These are phyloP conservation scores for Orchesellides sinensis DNA, from an alignment of 2,888 invertebrate species.

Conservation along the genomic window DNA sequence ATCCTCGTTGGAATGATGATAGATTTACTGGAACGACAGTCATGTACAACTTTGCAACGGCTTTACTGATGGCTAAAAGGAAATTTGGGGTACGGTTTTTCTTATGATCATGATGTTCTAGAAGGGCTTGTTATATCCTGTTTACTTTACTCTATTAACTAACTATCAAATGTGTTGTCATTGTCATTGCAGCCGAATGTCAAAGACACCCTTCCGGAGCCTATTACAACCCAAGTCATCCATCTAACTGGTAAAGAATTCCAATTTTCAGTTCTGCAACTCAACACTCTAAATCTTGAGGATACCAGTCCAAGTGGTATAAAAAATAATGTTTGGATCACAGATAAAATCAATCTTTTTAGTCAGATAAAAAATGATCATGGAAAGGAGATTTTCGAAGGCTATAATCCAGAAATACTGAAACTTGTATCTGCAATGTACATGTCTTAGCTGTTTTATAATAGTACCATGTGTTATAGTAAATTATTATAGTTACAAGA, in stretches of 20 bases:
- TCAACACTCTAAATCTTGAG: slow-evolving; percentile 86
- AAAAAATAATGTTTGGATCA: slow-evolving; percentile 89
- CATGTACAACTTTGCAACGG: slow-evolving; percentile 86
- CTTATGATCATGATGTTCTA: too few relatives aligned
- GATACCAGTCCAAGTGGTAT: slow-evolving; percentile 78
- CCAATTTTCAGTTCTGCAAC: slow-evolving; percentile 89
- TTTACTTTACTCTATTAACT: slow-evolving; percentile 6
- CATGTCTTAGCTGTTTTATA: slow-evolving; percentile 64
- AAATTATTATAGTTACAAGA: background rate
- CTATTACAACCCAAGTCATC: slow-evolving; percentile 89
- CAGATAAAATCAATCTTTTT: slow-evolving; percentile 82
- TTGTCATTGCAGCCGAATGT: slow-evolving; percentile 80
- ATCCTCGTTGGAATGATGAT: slow-evolving; percentile 72
- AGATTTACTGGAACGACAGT: slow-evolving; percentile 83
- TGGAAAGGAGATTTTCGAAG: slow-evolving; percentile 83
- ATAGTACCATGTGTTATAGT: background rate
- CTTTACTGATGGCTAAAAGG: slow-evolving; percentile 86
- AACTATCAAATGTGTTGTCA: slow-evolving; percentile 28
- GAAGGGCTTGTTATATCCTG: slow-evolving; percentile 1
- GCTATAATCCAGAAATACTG: slow-evolving; percentile 88
- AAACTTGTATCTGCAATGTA: slow-evolving; percentile 88
- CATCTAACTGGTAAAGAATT: slow-evolving; percentile 87
- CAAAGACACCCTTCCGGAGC: slow-evolving; percentile 82
- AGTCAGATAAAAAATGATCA: slow-evolving; percentile 82
- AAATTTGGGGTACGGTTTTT: slow-evolving; percentile 85